Evolutionary conservation across 2,888 invertebrate genomes (phyloP), one percentile per base, ranked within the genome.

Genomic region (Dyspetes luteomarginatus): DNA sequence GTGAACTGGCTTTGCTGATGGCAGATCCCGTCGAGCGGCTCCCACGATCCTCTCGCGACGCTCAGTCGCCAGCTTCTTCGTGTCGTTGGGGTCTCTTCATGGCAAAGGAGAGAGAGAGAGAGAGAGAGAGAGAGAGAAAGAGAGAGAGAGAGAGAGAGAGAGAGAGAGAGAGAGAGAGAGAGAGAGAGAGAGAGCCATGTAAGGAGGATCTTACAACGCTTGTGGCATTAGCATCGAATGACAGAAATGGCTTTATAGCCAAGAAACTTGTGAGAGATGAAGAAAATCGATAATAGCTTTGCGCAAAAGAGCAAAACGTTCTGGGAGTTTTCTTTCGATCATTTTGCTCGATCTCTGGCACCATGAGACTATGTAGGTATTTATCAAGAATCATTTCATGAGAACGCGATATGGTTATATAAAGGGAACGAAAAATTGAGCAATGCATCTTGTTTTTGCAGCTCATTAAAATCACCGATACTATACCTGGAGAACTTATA

Each of bases 161-260:
- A 12, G 12, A 43, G 26, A 43, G 22, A 72, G 30, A 43, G 22
- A 64, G 55, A 28, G 62, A 52, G 43, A 36, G 12, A 17, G 60
- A 7, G 36, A 48, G 73, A 17, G 50, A 28, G 45, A 71, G 83
- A 76, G 78, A 78, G 60, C 84, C 84, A 82, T 84, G 76, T 83
- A 82, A 81, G 83, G 83, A 83, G 65, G 72, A 74, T 74, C 67
- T 48, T 58, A 36, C 68, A 87, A 86, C 84, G 76, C 86, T 82
- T 73, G 77, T 79, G 83, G 81, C 82, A 89, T 87, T 86, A 88
- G 87, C 88, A 88, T 88, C 86, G 85, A 85, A 86, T 87, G 88
- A 89, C 89, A 89, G 86, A 89, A 89, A 89, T 88, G 89, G 88
- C 86, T 88, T 87, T 89, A 87, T 86, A 87, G 88, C 83, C 78